Percentiles rank a stretch among this genome's conserved stretches.
Conservation (phyloP, 2,113 vertebrate species). For the Cygnus atratus region DNA sequence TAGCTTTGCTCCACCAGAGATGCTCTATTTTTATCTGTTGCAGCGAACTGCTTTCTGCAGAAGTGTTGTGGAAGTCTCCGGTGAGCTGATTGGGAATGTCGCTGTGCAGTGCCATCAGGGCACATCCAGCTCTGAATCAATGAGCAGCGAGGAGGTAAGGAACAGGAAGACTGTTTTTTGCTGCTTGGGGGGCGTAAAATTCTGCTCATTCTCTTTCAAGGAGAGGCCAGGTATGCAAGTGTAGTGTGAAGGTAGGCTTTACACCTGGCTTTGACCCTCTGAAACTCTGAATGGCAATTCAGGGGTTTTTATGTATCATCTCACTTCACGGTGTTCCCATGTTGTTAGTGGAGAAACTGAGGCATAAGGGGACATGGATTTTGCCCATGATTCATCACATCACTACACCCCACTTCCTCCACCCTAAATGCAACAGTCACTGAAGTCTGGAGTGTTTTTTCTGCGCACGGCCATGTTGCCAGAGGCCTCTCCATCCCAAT, state of each 20-base stretch:
- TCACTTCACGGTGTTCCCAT: not conserved
- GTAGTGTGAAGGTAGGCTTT: not conserved
- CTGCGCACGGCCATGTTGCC: not conserved
- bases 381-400: not conserved
- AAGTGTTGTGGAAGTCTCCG: conserved; percentile 40
- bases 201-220: not conserved
- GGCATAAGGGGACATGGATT: not conserved
- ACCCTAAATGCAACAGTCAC: not conserved
- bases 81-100: not conserved
- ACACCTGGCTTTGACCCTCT: not conserved
- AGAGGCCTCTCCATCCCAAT: not conserved
- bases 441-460: not conserved
- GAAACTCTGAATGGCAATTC: not conserved
- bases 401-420: not conserved
- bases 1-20: not conserved
- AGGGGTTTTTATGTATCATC: not conserved
- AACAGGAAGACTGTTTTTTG: not conserved
- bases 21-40: not conserved
- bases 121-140: conserved; percentile 50
- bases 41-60: conserved; percentile 62
- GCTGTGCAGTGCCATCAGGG: conserved; percentile 41
- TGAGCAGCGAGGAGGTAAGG: conserved; percentile 76
- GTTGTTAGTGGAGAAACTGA: not conserved
- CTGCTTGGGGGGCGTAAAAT: not conserved
- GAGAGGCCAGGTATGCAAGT: not conserved